Conservation (phyloP, 2,888 invertebrate genomes). For the Aphodius granarius region DNA sequence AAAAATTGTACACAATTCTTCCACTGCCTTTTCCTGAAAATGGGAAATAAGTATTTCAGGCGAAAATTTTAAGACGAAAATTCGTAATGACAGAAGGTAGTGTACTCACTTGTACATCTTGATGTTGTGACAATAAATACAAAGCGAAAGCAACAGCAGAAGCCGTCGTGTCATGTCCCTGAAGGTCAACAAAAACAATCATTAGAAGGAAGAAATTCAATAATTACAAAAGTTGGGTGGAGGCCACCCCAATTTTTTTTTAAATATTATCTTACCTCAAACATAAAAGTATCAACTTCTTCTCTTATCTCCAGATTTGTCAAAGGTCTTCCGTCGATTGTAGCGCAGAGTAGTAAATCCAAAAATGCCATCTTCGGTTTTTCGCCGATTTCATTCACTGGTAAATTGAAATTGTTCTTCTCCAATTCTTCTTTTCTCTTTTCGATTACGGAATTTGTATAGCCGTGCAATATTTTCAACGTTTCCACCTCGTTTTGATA, state of each 20-base stretch:
- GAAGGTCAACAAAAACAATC: background rate
- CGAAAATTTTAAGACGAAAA: background rate
- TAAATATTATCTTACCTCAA: no score
- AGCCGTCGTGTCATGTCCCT: constrained; percentile 39
- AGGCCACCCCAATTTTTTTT: no score
- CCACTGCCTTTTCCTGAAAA: constrained; percentile 3
- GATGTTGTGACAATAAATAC: constrained; percentile 32
- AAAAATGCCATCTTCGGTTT: constrained; percentile 32
- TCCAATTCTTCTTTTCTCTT: constrained; percentile 29
- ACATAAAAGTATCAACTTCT: constrained; percentile 36
- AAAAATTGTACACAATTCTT: constrained; percentile 29
- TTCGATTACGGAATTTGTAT: constrained; percentile 46
- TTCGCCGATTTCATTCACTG: constrained; percentile 11
- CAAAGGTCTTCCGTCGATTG: constrained; percentile 53
- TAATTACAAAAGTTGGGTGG: background rate
- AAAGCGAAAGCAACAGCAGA: constrained; percentile 32
- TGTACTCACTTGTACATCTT: constrained; percentile 33
- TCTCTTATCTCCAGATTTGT: constrained; percentile 61
- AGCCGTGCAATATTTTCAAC: constrained; percentile 56
- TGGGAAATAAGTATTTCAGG: background rate
- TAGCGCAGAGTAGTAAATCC: constrained; percentile 31
- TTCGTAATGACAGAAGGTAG: no score
- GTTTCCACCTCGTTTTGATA: constrained; percentile 60
- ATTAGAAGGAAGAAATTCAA: background rate
- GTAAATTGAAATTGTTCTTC: constrained; percentile 44